Percentiles rank a stretch among this genome's conserved stretches.
phyloP scores from a whole-genome alignment of 2,797 vertebrate species.

The Sebastes oblongus region DNA sequence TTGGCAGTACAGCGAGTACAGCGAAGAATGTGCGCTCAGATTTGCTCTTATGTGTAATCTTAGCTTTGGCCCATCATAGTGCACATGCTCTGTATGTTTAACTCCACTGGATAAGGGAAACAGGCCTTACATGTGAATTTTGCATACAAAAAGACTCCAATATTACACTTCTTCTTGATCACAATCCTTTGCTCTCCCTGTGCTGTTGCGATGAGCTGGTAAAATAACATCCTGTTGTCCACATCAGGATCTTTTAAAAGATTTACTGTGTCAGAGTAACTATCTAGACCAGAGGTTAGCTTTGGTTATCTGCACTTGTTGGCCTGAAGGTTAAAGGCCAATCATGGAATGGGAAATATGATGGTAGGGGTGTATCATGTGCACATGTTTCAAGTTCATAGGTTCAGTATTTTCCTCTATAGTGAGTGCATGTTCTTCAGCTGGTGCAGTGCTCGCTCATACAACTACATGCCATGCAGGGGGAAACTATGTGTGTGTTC shows the following conservation, averaged over 20 bases:
- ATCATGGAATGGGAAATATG: slow-evolving; percentile 38
- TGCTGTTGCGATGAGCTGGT: slow-evolving; percentile 8
- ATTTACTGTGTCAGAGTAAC: slow-evolving; percentile 31
- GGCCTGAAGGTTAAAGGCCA: slow-evolving; percentile 49
- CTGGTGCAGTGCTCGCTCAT: slow-evolving; percentile 28
- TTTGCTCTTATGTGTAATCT: slow-evolving; percentile 3
- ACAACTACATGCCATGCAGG: slow-evolving; percentile 27
- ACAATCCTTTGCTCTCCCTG: neutral
- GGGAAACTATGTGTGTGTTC: slow-evolving; percentile 42
- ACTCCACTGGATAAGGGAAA: neutral
- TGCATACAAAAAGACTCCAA: neutral
- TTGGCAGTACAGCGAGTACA: slow-evolving; percentile 30
- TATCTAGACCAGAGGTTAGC: slow-evolving; percentile 10
- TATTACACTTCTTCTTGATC: neutral
- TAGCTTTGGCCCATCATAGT: slow-evolving; percentile 23
- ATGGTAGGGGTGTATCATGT: neutral
- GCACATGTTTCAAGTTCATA: slow-evolving; percentile 38
- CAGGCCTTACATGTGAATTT: neutral
- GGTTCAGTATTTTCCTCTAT: slow-evolving; percentile 57
- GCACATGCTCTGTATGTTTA: neutral
- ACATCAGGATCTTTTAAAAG: slow-evolving; percentile 9
- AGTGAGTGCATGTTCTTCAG: slow-evolving; percentile 24
- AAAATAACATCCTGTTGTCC: slow-evolving; percentile 12
- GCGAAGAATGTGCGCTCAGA: slow-evolving; percentile 17
- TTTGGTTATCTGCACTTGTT: slow-evolving; percentile 26